Percentiles rank a stretch among this genome's conserved stretches.
Conservation (phyloP, 2,888 invertebrate species). For the Synanthedon tipuliformis region DNA sequence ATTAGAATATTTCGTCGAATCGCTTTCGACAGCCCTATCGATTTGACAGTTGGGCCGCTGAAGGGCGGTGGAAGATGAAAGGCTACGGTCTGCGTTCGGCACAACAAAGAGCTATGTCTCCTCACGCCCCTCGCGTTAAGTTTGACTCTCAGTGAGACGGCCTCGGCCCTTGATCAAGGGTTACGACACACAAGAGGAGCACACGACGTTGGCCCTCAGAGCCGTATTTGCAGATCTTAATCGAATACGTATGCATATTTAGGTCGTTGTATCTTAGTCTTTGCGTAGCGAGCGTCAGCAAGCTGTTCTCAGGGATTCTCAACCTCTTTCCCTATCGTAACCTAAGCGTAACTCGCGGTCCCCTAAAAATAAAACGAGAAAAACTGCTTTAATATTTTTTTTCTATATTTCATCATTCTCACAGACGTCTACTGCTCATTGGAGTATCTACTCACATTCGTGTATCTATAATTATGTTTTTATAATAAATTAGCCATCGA, state of each 20-base stretch:
- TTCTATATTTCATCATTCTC: too few species aligned
- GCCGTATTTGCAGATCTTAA: neutral
- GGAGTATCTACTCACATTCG: too few species aligned
- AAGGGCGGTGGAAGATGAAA: conserved; percentile 48
- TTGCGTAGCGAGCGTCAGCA: too few species aligned
- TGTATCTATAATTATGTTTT: too few species aligned
- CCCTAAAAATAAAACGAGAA: too few species aligned
- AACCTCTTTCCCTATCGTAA: too few species aligned
- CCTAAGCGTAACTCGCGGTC: too few species aligned
- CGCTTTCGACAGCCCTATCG: conserved; percentile 23
- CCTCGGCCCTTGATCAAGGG: conserved; percentile 5
- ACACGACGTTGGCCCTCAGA: neutral
- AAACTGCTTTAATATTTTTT: too few species aligned
- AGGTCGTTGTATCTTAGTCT: neutral
- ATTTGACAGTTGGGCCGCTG: conserved; percentile 25
- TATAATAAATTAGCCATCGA: too few species aligned
- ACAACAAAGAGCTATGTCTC: conserved; percentile 56
- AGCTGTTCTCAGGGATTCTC: too few species aligned
- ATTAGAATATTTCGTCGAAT: too few species aligned
- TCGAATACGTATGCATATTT: neutral
- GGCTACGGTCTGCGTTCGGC: conserved; percentile 36
- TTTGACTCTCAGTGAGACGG: conserved; percentile 8
- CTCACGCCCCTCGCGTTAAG: conserved; percentile 29
- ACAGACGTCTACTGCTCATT: too few species aligned
- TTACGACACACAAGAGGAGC: neutral